Base-by-base conservation (phyloP, 2,888 invertebrate species). In the Athalia cordata region DNA sequence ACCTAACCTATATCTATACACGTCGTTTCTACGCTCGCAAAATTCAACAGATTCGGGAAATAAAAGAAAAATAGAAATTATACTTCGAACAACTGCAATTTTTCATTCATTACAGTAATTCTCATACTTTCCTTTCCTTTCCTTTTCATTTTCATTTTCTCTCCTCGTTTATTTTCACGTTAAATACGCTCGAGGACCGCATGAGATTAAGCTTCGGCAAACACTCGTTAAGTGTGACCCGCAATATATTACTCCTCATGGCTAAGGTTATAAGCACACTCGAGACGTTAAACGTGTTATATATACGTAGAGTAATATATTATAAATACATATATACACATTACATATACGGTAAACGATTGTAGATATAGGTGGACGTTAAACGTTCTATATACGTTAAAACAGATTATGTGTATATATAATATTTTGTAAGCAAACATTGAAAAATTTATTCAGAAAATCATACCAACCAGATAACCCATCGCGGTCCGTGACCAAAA, bases 161-260 rank as follows among this genome's bases (percentile, higher is more conserved):
- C 1, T 55, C 55, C 7, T 50, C 61, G 50, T 75, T 86, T 84
- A 83, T 80, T 82, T 80, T 80, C 79, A 82, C 84, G 81, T 84
- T 85, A 86, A 86, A 83, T 85, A 84, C 83, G 79, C 80, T 79
- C 81, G 83, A 29, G 29, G 29, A 29, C 29, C 29, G 29, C 29
- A 29, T 29, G 85, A 86, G 85, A 86, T 86, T 86, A 86, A 86
- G 84, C 84, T 83, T 82, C 83, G 84, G 82, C 85, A 85, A 86
- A 86, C 85, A 86, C 85, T 86, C 85, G 82, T 84, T 83, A 84
- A 84, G 84, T 79, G 81, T 85, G 84, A 84, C 29, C 68, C 79
- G 79, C 83, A 84, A 86, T 86, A 87, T 86, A 86, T 87, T 85
- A 84, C 82, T 79, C 81, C 77, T 83, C 84, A 84, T 85, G 81